phyloP scores from a whole-genome alignment of 2,888 invertebrate genomes.

The Sinelater perroti region DNA sequence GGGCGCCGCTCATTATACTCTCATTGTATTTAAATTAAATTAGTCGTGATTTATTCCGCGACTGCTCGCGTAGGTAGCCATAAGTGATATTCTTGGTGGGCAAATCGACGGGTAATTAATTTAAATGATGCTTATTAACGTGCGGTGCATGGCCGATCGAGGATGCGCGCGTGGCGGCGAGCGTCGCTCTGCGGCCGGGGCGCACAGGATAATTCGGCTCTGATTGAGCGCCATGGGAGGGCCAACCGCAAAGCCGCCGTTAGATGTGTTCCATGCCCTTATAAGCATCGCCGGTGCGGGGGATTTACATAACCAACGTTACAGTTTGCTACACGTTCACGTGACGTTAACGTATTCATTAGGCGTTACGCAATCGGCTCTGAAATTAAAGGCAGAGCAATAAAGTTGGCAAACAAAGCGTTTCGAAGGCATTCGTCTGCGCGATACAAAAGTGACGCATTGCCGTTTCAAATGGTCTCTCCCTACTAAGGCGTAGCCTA shows the following conservation, averaged over 20 bases:
- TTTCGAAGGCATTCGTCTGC: no score
- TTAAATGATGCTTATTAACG: slow-evolving; percentile 33
- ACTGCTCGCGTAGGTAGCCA: slow-evolving; percentile 46
- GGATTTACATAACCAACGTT: slow-evolving; percentile 3
- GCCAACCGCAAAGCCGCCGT: slow-evolving; percentile 13
- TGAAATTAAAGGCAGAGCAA: neutral
- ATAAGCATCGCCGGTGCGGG: slow-evolving; percentile 4
- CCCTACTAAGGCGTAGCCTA: no score
- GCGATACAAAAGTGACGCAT: no score
- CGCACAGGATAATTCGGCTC: slow-evolving; percentile 15
- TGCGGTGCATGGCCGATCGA: slow-evolving; percentile 12
- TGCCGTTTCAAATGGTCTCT: no score
- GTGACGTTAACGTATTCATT: neutral
- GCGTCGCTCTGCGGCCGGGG: no score
- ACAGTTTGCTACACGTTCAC: slow-evolving; percentile 7
- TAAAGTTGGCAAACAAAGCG: no score
- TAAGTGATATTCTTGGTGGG: slow-evolving; percentile 46
- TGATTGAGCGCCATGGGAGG: slow-evolving; percentile 20
- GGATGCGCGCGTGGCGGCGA: slow-evolving; percentile 5
- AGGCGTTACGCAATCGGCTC: neutral
- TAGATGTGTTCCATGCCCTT: slow-evolving; percentile 12
- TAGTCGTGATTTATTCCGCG: slow-evolving; percentile 55
- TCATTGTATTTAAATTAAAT: slow-evolving; percentile 60
- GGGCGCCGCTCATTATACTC: slow-evolving; percentile 59
- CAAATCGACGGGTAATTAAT: slow-evolving; percentile 38